Percentiles rank a stretch among this genome's conserved stretches.
phyloP scores from a whole-genome alignment of 2,797 vertebrate species.

The Selene dorsalis region DNA sequence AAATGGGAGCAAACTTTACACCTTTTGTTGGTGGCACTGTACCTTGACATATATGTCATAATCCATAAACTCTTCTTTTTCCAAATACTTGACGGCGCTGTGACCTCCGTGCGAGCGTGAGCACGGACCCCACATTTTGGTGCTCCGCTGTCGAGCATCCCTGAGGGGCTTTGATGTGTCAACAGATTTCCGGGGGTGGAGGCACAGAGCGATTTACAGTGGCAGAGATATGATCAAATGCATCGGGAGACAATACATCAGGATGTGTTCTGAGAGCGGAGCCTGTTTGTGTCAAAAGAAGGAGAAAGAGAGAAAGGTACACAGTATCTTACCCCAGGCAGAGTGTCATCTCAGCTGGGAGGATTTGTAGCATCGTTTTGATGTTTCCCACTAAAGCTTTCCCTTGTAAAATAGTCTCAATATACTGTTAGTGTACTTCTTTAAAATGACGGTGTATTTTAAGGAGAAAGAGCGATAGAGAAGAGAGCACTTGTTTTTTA shows the following conservation, averaged over 20 bases:
- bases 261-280: conserved; percentile 51
- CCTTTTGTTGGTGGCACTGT: not conserved
- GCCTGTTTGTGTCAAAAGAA: conserved; percentile 45
- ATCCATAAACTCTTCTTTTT: conserved; percentile 1
- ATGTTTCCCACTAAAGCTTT: conserved; percentile 45
- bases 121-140: conserved; percentile 6
- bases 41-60: conserved; percentile 20
- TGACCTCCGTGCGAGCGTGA: not conserved
- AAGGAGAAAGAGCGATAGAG: not conserved
- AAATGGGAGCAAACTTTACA: not conserved
- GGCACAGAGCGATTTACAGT: conserved; percentile 49
- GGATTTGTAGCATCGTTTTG: conserved; percentile 37
- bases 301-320: conserved; percentile 34
- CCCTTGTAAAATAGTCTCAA: conserved; percentile 6
- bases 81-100: conserved; percentile 4
- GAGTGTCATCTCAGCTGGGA: conserved; percentile 61
- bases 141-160: conserved; percentile 30
- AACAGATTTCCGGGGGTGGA: conserved; percentile 52
- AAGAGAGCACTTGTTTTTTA: not conserved
- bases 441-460: not conserved
- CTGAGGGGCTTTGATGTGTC: conserved; percentile 53
- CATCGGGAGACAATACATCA: conserved; percentile 59
- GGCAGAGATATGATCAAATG: conserved; percentile 66
- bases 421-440: conserved; percentile 11
- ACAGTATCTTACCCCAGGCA: conserved; percentile 56